Evolutionary conservation across 2,113 vertebrate genomes (phyloP), one percentile per base, ranked within the genome.

Genomic region (Tetrao urogallus): DNA sequence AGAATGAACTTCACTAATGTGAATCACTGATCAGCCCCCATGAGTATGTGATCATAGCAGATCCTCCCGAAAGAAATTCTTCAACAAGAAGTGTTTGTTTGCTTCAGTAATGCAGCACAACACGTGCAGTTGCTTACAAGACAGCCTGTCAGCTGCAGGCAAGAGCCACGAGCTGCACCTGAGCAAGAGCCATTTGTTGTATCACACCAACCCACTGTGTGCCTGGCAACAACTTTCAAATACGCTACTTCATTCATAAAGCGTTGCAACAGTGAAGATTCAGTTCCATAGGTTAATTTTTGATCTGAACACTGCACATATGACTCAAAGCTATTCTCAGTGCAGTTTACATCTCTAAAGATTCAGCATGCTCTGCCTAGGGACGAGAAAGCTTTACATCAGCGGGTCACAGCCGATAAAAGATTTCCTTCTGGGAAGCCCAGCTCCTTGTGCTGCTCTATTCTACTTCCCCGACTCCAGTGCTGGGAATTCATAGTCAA

Each of bases 361-460:
- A 17, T 36, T 67, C 57, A 63, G 8, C 9, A 32, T 3, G 4
- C 38, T 64, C 57, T 90, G 65, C 22, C 61, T 3, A 2, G 19
- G 36, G 52, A 57, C n/a, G 67, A 64, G 28, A 47, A 73, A 72
- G 32, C 71, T 80, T 48, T 60, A 42, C 22, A 21, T 45, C 65
- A n/a, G 43, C 1, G 4, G 27, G 40, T 11, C 63, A 76, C 6
- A 36, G n/a, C 52, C 43, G n/a, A 65, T 57, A 22, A 84, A 61
- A 78, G 19, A 69, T 6, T 79, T 64, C 43, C 58, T 92, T 93
- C 90, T 64, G n/a, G 27, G 86, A 94, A 93, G 83, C 43, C 40
- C 4, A 69, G 48, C 70, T 61, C 65, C 52, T 88, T 36, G 19
- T 30, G 28, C 47, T 70, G n/a, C 66, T 86, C 57, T 90, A 73